Evolutionary conservation across 1,140 invertebrate species (phyloP), one percentile per base, ranked within the genome.

Genomic region (Chymomyza costata): DNA sequence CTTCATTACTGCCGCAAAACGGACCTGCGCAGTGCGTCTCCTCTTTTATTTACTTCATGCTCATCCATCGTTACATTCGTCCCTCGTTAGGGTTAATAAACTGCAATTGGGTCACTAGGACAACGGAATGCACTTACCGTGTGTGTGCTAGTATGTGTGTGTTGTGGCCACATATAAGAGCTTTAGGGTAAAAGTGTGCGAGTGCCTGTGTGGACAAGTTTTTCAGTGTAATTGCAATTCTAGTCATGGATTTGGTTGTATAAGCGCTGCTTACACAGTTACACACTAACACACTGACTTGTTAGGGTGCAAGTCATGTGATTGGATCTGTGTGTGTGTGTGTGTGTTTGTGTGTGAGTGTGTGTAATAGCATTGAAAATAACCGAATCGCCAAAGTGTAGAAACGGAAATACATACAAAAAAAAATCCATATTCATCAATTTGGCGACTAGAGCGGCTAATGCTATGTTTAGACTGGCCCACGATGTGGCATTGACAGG

Each of bases 31-130:
- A n/a, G n/a, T n/a, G n/a, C n/a, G n/a, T n/a, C n/a, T n/a, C n/a
- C n/a, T n/a, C n/a, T n/a, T n/a, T n/a, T n/a, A n/a, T n/a, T n/a
- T n/a, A n/a, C n/a, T n/a, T n/a, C n/a, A n/a, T n/a, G n/a, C n/a
- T n/a, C n/a, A n/a, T n/a, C n/a, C n/a, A n/a, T n/a, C n/a, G n/a
- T n/a, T n/a, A n/a, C n/a, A n/a, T n/a, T n/a, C n/a, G n/a, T n/a
- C n/a, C n/a, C n/a, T n/a, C n/a, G n/a, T n/a, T 48, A 43, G 61
- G 82, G 82, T 84, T 82, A 84, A 84, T 69, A 82, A 84, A 82
- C 82, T 84, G 58, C 44, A 84, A 82, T 53, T 84, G 38, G 82
- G 82, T 84, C 76, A 84, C 68, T 84, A 82, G 82, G 82, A 74
- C 82, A 71, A 61, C 63, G 45, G 69, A 46, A 32, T 55, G 47